Evolutionary conservation across 2,888 invertebrate species (phyloP).

Genomic region (Leptopilina myrica): DNA sequence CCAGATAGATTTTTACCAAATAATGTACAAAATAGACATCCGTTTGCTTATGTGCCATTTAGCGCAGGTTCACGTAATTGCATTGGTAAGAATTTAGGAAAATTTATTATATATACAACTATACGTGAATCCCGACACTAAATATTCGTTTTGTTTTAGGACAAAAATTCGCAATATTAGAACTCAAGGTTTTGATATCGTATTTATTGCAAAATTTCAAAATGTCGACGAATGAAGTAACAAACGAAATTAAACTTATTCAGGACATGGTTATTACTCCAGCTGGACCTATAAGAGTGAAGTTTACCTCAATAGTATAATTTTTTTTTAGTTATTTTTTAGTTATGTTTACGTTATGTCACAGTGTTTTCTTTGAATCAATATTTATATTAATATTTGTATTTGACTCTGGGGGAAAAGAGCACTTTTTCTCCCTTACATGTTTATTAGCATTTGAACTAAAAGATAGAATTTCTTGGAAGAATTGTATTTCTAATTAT

Average conservation of each 20-base stretch:
- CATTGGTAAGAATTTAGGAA: constrained; percentile 62
- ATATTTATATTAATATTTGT: too few species aligned
- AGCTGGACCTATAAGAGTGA: constrained; percentile 42
- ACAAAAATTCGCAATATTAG: constrained; percentile 55
- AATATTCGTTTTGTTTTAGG: constrained; percentile 40
- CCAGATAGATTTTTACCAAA: constrained; percentile 80
- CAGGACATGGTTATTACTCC: constrained; percentile 52
- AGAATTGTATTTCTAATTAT: too few species aligned
- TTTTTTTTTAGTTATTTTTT: too few species aligned
- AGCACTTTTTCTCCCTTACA: too few species aligned
- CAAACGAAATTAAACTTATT: constrained; percentile 41
- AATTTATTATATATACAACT: too few species aligned
- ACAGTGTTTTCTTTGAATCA: too few species aligned
- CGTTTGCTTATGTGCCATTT: constrained; percentile 79
- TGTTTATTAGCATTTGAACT: too few species aligned
- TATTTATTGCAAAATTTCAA: constrained; percentile 55
- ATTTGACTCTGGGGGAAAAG: too few species aligned
- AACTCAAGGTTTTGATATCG: constrained; percentile 55
- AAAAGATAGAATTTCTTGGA: too few species aligned
- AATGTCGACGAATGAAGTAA: constrained; percentile 54
- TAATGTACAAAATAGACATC: constrained; percentile 75
- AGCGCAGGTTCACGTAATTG: constrained; percentile 77
- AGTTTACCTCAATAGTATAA: constrained; percentile 42
- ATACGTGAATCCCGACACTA: too few species aligned
- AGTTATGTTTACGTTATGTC: too few species aligned